phyloP scores from a whole-genome alignment of 2,888 invertebrate genomes.

The Noctua fimbriata region DNA sequence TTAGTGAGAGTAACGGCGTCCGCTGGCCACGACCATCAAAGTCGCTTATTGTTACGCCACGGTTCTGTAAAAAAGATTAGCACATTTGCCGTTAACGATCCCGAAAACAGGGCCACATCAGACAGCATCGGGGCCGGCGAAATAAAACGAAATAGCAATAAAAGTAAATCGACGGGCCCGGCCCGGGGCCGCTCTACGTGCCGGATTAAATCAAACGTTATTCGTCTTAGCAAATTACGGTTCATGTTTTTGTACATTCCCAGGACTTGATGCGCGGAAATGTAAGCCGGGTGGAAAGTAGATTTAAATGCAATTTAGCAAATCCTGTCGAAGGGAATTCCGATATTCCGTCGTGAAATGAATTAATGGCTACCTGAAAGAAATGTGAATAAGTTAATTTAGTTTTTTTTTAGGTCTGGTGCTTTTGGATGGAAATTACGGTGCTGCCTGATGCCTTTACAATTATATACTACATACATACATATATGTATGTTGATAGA shows the following conservation, averaged over 20 bases:
- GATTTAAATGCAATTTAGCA: slow-evolving; percentile 80
- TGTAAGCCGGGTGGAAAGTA: slow-evolving; percentile 78
- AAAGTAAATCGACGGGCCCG: slow-evolving; percentile 88
- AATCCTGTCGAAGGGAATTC: slow-evolving; percentile 73
- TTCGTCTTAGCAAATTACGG: slow-evolving; percentile 89
- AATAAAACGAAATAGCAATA: slow-evolving; percentile 89
- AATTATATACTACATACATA: neutral
- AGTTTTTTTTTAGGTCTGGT: slow-evolving; percentile 27
- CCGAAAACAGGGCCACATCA: slow-evolving; percentile 88
- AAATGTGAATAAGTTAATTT: slow-evolving; percentile 42
- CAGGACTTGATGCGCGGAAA: slow-evolving; percentile 81
- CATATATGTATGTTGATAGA: neutral
- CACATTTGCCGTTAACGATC: slow-evolving; percentile 88
- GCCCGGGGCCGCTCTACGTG: slow-evolving; percentile 82
- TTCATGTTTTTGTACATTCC: slow-evolving; percentile 85
- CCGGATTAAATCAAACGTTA: slow-evolving; percentile 89
- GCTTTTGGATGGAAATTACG: neutral
- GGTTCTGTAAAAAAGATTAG: slow-evolving; percentile 88
- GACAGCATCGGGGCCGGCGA: slow-evolving; percentile 79
- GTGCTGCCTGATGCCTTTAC: neutral
- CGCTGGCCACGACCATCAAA: slow-evolving; percentile 79
- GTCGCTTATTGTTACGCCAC: slow-evolving; percentile 82
- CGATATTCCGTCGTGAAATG: slow-evolving; percentile 59
- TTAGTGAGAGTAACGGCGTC: slow-evolving; percentile 81
- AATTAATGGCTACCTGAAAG: slow-evolving; percentile 47